Evolutionary conservation across 2,888 invertebrate species (phyloP), one percentile per base, ranked within the genome.

Genomic region (Ochlodes sylvanus): DNA sequence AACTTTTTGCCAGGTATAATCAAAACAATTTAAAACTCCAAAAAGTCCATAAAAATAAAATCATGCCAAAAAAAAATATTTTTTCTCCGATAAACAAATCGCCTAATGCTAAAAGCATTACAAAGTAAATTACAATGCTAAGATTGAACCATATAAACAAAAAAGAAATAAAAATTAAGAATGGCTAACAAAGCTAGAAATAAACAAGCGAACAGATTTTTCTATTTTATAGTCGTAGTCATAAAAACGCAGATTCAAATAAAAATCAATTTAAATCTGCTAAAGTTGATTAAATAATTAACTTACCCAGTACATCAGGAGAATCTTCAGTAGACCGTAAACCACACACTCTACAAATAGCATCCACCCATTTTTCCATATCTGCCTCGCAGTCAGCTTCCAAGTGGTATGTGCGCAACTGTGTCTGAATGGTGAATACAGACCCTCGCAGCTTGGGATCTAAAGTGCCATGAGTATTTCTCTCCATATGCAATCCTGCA

Each of bases 301-400:
- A 32, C 52, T 58, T 65, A 85, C 90, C 82, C 47, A 75, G 63
- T 32, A 69, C 75, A 71, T 73, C 72, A 2, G 86, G 91, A 68
- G 95, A 94, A 69, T 95, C 95, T 12, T 95, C 95, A 9, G 95
- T 95, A 1, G 97, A 95, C 81, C 97, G 96, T 70, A 98, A 90
- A 58, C 98, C 97, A 86, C 98, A 99, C 52, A 98, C 98, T 87
- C 96, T 96, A 87, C 99, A 99, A 75, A 99, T 97, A 70, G 97
- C 97, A 81, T 97, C 97, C 10, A 99, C 98, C 99, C 99, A 99
- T 85, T 96, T 96, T 77, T 96, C 97, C 98, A 99, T 98, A 79
- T 98, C 98, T 56, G 95, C 94, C 84, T 98, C 98, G 41, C 96
- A 96, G 77, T 98, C 98, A 0, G 98, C 98, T 69, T 98, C 98